These are phyloP conservation scores for Oxyruncus cristatus DNA, from an alignment of 2,113 vertebrate species.

Conservation along the genomic window DNA sequence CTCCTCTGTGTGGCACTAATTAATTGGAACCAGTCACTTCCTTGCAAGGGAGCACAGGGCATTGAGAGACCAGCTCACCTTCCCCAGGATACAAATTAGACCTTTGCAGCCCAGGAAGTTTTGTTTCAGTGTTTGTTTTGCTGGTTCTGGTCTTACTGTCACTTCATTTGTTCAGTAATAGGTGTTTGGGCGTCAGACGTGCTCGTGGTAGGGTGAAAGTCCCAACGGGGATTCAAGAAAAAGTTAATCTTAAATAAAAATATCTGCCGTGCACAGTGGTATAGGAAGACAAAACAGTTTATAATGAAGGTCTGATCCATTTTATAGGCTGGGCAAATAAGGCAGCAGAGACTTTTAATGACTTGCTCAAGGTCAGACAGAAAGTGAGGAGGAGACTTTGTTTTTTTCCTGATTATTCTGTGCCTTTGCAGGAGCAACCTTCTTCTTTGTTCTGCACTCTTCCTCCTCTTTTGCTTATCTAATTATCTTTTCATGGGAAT, in stretches of 20 bases:
- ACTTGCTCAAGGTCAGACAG: background rate
- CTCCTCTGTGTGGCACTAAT: background rate
- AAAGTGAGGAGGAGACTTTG: background rate
- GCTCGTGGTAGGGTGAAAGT: background rate
- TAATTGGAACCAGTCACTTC: conserved; percentile 24
- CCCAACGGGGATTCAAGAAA: background rate
- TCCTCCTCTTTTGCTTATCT: background rate
- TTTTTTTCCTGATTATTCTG: background rate
- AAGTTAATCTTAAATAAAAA: background rate
- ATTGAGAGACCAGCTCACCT: background rate
- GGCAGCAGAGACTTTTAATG: background rate
- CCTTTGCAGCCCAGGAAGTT: background rate
- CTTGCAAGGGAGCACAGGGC: conserved; percentile 12
- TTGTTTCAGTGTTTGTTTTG: background rate
- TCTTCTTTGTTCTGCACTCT: background rate
- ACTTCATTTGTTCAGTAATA: background rate
- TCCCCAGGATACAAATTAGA: conserved; percentile 35
- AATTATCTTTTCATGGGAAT: background rate
- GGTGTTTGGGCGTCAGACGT: background rate
- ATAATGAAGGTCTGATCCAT: background rate
- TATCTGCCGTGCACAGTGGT: background rate
- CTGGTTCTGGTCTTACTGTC: background rate
- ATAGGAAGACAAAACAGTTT: background rate
- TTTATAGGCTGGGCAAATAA: background rate
- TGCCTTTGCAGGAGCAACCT: background rate